Percentiles rank a stretch among this genome's conserved stretches.
Conservation (phyloP, 2,113 vertebrate genomes). For the Brevimyrus niger region DNA sequence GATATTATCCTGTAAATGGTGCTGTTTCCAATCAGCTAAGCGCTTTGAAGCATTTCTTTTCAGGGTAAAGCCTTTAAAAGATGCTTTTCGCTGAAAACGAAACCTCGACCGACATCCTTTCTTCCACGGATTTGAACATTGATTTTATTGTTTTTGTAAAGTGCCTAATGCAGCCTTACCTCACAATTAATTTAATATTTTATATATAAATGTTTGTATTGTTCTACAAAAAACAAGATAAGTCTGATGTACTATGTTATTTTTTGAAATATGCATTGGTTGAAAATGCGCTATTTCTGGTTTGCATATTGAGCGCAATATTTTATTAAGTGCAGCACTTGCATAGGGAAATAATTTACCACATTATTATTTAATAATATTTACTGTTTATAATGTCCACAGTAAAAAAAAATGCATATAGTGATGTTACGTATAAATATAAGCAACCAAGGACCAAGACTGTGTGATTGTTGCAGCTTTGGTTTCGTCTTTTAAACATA, state of each 20-base stretch:
- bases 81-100: not conserved
- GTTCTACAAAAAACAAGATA: not conserved
- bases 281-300: not conserved
- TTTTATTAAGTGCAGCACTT: not conserved
- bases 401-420: not conserved
- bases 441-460: not conserved
- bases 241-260: not conserved
- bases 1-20: not conserved
- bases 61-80: not conserved
- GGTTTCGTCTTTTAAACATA: not conserved
- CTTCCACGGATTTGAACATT: not conserved
- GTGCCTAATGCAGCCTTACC: not conserved
- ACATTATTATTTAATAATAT: not conserved
- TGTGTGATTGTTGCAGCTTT: constrained; percentile 25
- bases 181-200: not conserved
- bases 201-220: not conserved
- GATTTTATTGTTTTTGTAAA: not conserved
- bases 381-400: not conserved
- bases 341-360: not conserved
- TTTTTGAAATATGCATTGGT: not conserved
- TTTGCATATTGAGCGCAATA: not conserved
- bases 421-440: not conserved
- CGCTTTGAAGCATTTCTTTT: not conserved
- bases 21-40: not conserved
- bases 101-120: not conserved